Evolutionary conservation across 2,113 vertebrate genomes (phyloP).

Genomic region (Scopus umbretta): DNA sequence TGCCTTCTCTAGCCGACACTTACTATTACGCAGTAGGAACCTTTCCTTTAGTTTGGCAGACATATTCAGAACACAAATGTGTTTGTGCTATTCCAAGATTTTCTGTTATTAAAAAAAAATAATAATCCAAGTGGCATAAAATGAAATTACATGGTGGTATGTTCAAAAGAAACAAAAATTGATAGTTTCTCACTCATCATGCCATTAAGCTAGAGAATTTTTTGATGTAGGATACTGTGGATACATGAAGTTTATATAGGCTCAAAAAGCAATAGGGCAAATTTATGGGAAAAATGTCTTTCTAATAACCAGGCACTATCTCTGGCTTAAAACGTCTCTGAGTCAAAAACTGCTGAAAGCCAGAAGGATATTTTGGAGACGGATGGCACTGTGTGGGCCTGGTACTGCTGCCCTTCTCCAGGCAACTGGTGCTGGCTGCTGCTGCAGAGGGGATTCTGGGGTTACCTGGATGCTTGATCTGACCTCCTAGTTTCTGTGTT

Average conservation of each 20-base stretch:
- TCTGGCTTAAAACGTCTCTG: background rate
- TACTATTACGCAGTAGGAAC: background rate
- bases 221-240: background rate
- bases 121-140: background rate
- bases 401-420: background rate
- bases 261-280: background rate
- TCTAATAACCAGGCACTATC: background rate
- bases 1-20: background rate
- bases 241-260: background rate
- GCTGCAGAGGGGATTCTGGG: background rate
- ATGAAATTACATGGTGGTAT: background rate
- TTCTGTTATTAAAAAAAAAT: background rate
- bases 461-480: background rate
- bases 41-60: background rate
- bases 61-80: background rate
- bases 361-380: background rate
- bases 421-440: background rate
- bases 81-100: background rate
- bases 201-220: background rate
- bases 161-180: background rate
- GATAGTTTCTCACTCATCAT: background rate
- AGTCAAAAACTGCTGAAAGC: background rate
- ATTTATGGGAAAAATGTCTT: background rate
- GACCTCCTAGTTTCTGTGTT: background rate
- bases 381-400: background rate